These are phyloP conservation scores for Salvator merianae DNA, from an alignment of 2,113 vertebrate species.

Conservation along the genomic window DNA sequence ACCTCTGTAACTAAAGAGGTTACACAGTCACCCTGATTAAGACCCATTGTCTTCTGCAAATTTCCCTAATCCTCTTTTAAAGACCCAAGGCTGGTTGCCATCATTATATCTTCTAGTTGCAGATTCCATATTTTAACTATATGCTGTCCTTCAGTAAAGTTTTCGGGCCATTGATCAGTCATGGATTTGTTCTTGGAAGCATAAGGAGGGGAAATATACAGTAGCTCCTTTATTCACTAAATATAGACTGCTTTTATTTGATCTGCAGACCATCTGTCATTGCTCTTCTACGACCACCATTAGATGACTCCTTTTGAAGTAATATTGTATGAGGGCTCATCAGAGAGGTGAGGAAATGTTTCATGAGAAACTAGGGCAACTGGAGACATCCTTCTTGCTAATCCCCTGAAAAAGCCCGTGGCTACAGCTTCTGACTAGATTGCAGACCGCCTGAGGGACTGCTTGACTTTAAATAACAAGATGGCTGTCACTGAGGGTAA, in stretches of 20 bases:
- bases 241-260: conserved; percentile 52
- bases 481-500: conserved; percentile 58
- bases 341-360: conserved; percentile 43
- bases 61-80: not conserved
- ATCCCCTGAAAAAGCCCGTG: conserved; percentile 42
- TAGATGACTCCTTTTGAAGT: conserved; percentile 31
- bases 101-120: not conserved
- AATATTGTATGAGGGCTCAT: conserved; percentile 50
- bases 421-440: conserved; percentile 61
- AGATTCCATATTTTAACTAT: not conserved
- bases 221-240: conserved; percentile 23
- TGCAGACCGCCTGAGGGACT: conserved; percentile 60
- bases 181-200: not conserved
- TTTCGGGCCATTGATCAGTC: not conserved
- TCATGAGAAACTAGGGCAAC: conserved; percentile 52
- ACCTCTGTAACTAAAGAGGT: not conserved
- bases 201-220: not conserved
- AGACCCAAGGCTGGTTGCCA: not conserved
- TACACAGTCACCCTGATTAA: not conserved
- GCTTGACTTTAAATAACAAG: conserved; percentile 67
- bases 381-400: conserved; percentile 67
- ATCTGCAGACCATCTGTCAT: not conserved
- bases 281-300: not conserved
- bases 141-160: not conserved
- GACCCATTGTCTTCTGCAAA: not conserved